Percentiles rank a stretch among this genome's conserved stretches.
Evolutionary conservation across 2,888 invertebrate species (phyloP).

Genomic region (Mythimna lalbum): DNA sequence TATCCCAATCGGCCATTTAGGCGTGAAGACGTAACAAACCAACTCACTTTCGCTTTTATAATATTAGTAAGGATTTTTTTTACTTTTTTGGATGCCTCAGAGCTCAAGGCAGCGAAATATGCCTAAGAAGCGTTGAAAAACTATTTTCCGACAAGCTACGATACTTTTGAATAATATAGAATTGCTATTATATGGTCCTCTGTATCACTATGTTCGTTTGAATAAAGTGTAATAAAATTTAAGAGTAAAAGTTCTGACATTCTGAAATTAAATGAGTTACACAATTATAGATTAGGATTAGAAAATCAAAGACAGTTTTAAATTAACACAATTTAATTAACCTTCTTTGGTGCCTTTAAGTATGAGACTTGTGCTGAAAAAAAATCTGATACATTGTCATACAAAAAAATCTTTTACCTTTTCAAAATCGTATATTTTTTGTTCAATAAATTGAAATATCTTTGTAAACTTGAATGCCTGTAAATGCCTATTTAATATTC

Average conservation of each 20-base stretch:
- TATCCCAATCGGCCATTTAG: too few species aligned
- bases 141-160: not conserved
- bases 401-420: not conserved
- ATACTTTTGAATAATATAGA: not conserved
- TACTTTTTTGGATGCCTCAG: not conserved
- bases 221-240: not conserved
- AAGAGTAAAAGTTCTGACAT: too few species aligned
- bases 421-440: not conserved
- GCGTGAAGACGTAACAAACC: too few species aligned
- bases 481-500: slow-evolving; percentile 2
- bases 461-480: not conserved
- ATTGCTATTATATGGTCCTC: too few species aligned
- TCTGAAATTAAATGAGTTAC: not conserved
- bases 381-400: not conserved
- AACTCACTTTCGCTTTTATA: too few species aligned
- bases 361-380: not conserved
- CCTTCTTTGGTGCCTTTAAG: not conserved
- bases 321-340: not conserved
- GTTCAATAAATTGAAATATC: not conserved
- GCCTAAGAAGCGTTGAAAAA: not conserved
- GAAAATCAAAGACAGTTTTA: slow-evolving; percentile 2
- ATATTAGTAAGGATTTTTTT: too few species aligned
- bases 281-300: not conserved
- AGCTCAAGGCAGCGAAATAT: not conserved
- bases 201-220: too few species aligned